Percentiles rank a stretch among this genome's conserved stretches.
Conservation (phyloP, 2,113 vertebrate species). For the Silurus asotus region DNA sequence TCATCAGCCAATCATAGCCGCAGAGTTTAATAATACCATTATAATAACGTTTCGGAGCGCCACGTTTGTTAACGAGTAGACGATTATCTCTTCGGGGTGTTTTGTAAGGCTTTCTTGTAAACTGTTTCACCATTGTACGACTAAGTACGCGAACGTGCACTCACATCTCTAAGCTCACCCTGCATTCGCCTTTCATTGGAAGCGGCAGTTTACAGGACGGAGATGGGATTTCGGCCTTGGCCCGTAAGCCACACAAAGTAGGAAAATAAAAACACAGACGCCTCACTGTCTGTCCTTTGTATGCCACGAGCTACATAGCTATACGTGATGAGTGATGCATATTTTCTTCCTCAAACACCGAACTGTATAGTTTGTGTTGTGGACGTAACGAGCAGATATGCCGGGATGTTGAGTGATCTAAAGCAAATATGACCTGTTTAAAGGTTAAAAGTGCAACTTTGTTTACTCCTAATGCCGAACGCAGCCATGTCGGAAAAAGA, state of each 20-base stretch:
- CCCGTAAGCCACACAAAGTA: not conserved
- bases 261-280: not conserved
- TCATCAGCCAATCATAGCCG: slow-evolving; percentile 16
- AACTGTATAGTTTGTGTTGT: not conserved
- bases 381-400: not conserved
- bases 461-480: not conserved
- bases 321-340: not conserved
- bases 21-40: not conserved
- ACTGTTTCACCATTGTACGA: slow-evolving; percentile 4
- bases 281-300: not conserved
- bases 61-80: slow-evolving; percentile 26
- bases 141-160: not conserved
- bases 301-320: not conserved
- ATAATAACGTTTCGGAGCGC: not conserved
- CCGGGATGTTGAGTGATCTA: not conserved
- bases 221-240: not conserved
- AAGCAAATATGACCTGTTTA: not conserved
- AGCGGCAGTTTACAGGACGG: not conserved
- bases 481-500: not conserved
- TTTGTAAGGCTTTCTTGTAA: not conserved
- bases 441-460: not conserved
- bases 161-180: not conserved
- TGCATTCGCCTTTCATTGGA: not conserved
- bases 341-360: not conserved
- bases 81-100: slow-evolving; percentile 31